phyloP scores from a whole-genome alignment of 2,113 vertebrate genomes.

The Ptyas mucosa region DNA sequence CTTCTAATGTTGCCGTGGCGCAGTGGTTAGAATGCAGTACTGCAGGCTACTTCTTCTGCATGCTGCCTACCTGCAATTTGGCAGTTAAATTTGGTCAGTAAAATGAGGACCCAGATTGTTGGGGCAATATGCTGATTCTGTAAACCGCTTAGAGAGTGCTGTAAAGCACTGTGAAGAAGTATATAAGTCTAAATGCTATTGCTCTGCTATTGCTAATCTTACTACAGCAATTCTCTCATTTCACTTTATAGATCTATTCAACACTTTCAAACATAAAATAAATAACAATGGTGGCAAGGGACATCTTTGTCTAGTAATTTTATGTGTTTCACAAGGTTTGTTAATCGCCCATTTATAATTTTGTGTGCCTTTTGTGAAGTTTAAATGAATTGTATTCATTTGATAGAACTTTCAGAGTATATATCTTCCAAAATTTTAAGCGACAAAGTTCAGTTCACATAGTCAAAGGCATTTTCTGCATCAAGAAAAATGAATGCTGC shows the following conservation, averaged over 20 bases:
- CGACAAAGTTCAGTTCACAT: background rate
- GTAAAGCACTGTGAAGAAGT: too few relatives aligned
- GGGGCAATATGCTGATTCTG: too few relatives aligned
- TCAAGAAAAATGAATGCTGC: background rate
- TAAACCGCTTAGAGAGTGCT: too few relatives aligned
- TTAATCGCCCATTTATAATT: background rate
- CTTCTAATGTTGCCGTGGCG: background rate
- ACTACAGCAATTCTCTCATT: background rate
- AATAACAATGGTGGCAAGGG: background rate
- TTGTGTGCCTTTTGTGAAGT: background rate
- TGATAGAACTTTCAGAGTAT: background rate
- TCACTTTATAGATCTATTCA: background rate
- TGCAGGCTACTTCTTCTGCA: too few relatives aligned
- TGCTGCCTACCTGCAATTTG: too few relatives aligned
- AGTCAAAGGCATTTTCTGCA: background rate
- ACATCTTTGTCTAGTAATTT: background rate
- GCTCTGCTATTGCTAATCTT: background rate
- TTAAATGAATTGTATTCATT: background rate
- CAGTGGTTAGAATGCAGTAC: too few relatives aligned
- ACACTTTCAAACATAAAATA: too few relatives aligned
- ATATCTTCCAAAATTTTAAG: background rate
- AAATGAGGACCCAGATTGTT: too few relatives aligned
- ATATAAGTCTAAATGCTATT: too few relatives aligned
- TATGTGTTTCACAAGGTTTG: background rate
- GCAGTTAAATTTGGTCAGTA: too few relatives aligned